Percentiles rank a stretch among this genome's conserved stretches.
phyloP scores from a whole-genome alignment of 2,888 invertebrate species.

The Stenchaetothrips biformis region DNA sequence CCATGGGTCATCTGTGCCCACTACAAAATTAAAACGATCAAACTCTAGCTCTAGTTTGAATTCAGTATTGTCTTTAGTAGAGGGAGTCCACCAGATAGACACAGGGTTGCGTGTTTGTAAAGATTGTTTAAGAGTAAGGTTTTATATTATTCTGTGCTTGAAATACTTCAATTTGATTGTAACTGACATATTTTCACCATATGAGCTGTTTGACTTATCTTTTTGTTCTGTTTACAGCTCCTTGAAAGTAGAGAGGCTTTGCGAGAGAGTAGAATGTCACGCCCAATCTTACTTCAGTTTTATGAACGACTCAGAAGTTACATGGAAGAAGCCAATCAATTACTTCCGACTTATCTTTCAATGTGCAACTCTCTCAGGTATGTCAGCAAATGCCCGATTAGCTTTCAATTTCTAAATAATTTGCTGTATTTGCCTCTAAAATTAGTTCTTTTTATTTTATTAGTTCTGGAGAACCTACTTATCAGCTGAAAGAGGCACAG shows the following conservation, averaged over 20 bases:
- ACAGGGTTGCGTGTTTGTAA: constrained; percentile 45
- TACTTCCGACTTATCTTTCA: constrained; percentile 52
- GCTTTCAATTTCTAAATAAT: constrained; percentile 28
- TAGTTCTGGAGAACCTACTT: constrained; percentile 85
- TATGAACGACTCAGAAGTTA: constrained; percentile 76
- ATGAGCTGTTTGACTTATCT: background rate
- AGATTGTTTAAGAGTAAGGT: constrained; percentile 41
- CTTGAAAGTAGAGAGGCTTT: constrained; percentile 72
- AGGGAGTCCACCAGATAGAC: background rate
- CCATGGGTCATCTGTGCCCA: background rate
- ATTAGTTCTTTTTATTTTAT: constrained; percentile 26
- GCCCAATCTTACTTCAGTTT: constrained; percentile 71
- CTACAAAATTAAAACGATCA: constrained; percentile 43
- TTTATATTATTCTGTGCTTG: too few relatives aligned
- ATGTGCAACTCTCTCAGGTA: constrained; percentile 59
- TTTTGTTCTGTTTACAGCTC: constrained; percentile 50
- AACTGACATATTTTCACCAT: too few relatives aligned
- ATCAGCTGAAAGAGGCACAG: constrained; percentile 78
- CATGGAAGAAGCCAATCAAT: constrained; percentile 64
- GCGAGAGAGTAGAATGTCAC: constrained; percentile 74
- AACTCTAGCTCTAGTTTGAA: constrained; percentile 53
- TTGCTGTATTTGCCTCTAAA: constrained; percentile 26
- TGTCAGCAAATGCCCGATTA: constrained; percentile 32
- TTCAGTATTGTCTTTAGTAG: constrained; percentile 43
- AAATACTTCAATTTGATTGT: too few relatives aligned